These are phyloP conservation scores for Agriopis marginaria DNA, from an alignment of 2,888 invertebrate species.

Conservation along the genomic window DNA sequence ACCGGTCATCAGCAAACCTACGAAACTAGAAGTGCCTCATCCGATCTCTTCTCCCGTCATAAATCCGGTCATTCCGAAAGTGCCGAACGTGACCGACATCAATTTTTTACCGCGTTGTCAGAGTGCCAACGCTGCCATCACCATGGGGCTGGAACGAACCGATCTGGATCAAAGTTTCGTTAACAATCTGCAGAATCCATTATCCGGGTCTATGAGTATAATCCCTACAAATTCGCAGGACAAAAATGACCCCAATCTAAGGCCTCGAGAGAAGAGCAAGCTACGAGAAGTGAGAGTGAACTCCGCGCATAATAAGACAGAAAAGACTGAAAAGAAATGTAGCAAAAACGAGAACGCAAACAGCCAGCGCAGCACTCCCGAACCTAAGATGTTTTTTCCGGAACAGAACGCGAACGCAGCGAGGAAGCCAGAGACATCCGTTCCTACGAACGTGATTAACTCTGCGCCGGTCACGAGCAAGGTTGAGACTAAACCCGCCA, in stretches of 20 bases:
- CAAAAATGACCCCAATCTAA: conserved; percentile 70
- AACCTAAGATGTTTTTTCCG: conserved; percentile 82
- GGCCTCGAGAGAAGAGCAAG: conserved; percentile 80
- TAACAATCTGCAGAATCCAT: conserved; percentile 67
- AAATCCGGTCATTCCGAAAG: conserved; percentile 79
- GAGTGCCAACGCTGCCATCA: conserved; percentile 78
- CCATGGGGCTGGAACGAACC: conserved; percentile 72
- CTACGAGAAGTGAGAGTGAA: conserved; percentile 80
- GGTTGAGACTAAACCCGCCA: conserved; percentile 69
- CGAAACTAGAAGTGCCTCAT: conserved; percentile 81
- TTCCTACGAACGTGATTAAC: conserved; percentile 81
- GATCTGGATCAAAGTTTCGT: conserved; percentile 71
- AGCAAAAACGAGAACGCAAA: conserved; percentile 66
- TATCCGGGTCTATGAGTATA: conserved; percentile 72
- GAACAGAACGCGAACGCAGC: conserved; percentile 68
- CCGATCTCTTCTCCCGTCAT: conserved; percentile 82
- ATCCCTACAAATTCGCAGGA: conserved; percentile 67
- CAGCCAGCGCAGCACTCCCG: conserved; percentile 76
- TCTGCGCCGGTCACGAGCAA: conserved; percentile 72
- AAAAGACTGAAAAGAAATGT: conserved; percentile 77
- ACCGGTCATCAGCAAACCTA: conserved; percentile 70
- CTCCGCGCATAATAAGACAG: conserved; percentile 80
- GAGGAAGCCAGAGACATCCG: conserved; percentile 78
- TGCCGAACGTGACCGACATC: conserved; percentile 74
- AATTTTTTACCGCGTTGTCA: conserved; percentile 81